Evolutionary conservation across 2,888 invertebrate genomes (phyloP).

Genomic region (Plagodis dolabraria): DNA sequence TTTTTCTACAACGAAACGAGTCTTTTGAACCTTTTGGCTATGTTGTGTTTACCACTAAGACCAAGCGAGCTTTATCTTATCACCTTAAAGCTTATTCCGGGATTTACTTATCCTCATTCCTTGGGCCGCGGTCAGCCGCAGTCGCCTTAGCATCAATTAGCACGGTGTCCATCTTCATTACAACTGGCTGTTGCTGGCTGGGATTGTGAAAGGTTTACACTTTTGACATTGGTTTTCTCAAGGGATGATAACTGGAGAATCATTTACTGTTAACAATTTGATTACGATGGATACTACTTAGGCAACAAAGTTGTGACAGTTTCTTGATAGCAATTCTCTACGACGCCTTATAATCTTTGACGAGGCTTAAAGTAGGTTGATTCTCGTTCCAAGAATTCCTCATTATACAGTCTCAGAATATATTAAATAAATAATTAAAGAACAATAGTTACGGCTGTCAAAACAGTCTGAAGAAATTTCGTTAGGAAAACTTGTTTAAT

Average conservation of each 20-base stretch:
- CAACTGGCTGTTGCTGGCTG: conserved; percentile 17
- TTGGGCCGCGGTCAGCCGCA: conserved; percentile 56
- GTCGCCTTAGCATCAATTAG: conserved; percentile 68
- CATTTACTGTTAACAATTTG: conserved; percentile 1
- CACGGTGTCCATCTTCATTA: conserved; percentile 49
- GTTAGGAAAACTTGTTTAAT: too few species aligned
- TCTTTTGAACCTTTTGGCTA: conserved; percentile 49
- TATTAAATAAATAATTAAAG: too few species aligned
- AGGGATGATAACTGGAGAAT: background rate
- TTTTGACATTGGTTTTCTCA: conserved; percentile 14
- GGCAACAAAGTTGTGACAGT: too few species aligned
- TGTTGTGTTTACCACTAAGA: conserved; percentile 58
- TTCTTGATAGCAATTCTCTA: too few species aligned
- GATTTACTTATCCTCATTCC: conserved; percentile 63
- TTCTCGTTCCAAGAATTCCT: too few species aligned
- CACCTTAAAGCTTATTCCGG: conserved; percentile 66
- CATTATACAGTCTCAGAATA: too few species aligned
- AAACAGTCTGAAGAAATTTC: too few species aligned
- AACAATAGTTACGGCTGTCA: too few species aligned
- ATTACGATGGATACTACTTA: background rate
- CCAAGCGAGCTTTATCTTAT: conserved; percentile 55
- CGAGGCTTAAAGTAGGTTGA: too few species aligned
- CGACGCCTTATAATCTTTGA: too few species aligned
- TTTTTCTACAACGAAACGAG: conserved; percentile 40
- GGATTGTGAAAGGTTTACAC: conserved; percentile 4